These are phyloP conservation scores for Epistrophella euchroma DNA, from an alignment of 2,888 invertebrate species.

Conservation along the genomic window DNA sequence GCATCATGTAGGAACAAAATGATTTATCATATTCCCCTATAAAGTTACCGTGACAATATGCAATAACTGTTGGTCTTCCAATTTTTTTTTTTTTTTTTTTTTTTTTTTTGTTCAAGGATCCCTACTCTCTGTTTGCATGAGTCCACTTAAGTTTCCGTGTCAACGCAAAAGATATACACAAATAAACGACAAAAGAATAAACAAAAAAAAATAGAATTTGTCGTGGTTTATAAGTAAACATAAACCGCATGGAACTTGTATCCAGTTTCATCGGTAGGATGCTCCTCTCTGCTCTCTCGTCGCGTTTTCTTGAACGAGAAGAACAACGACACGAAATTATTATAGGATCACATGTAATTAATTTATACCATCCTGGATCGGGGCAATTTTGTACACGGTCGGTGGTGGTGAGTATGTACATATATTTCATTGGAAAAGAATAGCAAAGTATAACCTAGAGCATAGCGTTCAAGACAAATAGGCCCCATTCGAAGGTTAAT, in stretches of 20 bases:
- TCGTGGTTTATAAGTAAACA: slow-evolving; percentile 45
- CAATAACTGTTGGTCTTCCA: slow-evolving; percentile 49
- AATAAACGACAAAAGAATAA: slow-evolving; percentile 20
- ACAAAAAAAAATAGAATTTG: slow-evolving; percentile 52
- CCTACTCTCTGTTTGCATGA: slow-evolving; percentile 27
- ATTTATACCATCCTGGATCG: slow-evolving; percentile 73
- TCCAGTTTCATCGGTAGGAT: slow-evolving; percentile 7
- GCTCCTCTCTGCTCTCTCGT: background rate
- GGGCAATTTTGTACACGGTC: slow-evolving; percentile 43
- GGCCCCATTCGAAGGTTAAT: slow-evolving; percentile 68
- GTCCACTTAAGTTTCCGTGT: slow-evolving; percentile 62
- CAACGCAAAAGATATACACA: slow-evolving; percentile 35
- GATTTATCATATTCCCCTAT: slow-evolving; percentile 33
- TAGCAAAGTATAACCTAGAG: slow-evolving; percentile 38
- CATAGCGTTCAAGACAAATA: slow-evolving; percentile 68
- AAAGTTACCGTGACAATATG: slow-evolving; percentile 64
- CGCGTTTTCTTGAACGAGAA: background rate
- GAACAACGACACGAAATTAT: slow-evolving; percentile 75
- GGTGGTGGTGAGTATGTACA: slow-evolving; percentile 28
- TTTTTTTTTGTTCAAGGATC: slow-evolving; percentile 1
- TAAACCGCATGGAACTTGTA: slow-evolving; percentile 32
- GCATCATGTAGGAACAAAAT: slow-evolving; percentile 17
- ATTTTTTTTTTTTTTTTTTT: background rate
- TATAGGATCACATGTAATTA: slow-evolving; percentile 76
- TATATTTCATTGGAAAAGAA: slow-evolving; percentile 39